Conservation (phyloP, 1,140 invertebrate genomes). For the Schlechtendalia chinensis region DNA sequence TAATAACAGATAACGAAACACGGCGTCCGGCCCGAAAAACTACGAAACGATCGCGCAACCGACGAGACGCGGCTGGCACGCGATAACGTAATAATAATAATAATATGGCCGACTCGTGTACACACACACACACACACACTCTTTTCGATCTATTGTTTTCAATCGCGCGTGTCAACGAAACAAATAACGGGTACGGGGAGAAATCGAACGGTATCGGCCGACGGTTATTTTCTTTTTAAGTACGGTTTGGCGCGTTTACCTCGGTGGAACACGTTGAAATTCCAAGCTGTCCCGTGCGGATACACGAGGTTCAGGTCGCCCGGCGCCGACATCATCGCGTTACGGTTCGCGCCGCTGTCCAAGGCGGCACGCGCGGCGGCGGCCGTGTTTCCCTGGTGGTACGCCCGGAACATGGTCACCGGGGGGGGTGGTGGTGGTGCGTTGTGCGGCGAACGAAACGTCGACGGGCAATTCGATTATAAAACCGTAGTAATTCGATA, state of each 20-base stretch:
- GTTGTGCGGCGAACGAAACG: not conserved
- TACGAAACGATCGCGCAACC: too few species aligned
- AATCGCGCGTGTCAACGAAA: slow-evolving; percentile 17
- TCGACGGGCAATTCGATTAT: too few species aligned
- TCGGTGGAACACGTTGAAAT: slow-evolving; percentile 41
- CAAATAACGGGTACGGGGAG: too few species aligned
- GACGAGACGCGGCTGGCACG: too few species aligned
- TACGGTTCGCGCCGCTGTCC: slow-evolving; percentile 31
- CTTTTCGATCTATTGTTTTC: slow-evolving; percentile 44
- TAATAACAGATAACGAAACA: too few species aligned
- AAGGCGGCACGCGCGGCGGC: not conserved
- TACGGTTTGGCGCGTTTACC: too few species aligned
- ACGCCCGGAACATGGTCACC: slow-evolving; percentile 42
- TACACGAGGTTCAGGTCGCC: slow-evolving; percentile 33
- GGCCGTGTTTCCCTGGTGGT: slow-evolving; percentile 23
- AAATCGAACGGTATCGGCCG: too few species aligned
- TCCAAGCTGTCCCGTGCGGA: slow-evolving; percentile 31
- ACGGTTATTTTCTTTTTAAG: too few species aligned
- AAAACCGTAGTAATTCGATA: too few species aligned
- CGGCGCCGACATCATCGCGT: not conserved
- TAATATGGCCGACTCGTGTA: not conserved
- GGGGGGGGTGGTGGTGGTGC: not conserved
- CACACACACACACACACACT: slow-evolving; percentile 34
- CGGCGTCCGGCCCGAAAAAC: too few species aligned
- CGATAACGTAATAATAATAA: too few species aligned